Evolutionary conservation across 2,888 invertebrate species (phyloP).

Genomic region (Cosmorhoe ocellata): DNA sequence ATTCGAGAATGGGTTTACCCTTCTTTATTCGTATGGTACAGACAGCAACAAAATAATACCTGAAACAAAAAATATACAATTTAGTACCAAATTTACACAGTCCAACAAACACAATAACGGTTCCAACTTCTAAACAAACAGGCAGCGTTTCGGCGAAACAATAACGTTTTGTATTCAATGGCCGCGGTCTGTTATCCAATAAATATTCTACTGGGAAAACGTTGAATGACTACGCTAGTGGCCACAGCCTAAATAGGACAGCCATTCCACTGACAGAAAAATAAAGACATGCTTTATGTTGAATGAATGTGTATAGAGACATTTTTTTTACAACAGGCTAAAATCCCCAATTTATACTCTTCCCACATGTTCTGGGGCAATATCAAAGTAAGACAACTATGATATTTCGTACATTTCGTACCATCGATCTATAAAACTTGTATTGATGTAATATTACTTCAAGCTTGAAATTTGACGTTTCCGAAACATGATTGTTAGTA

Average conservation of each 20-base stretch:
- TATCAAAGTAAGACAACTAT: too few species aligned
- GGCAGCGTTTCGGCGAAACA: conserved; percentile 20
- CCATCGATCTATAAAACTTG: too few species aligned
- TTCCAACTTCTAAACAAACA: conserved; percentile 22
- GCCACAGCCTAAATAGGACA: conserved; percentile 1
- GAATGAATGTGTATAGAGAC: too few species aligned
- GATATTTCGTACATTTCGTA: too few species aligned
- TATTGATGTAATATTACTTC: too few species aligned
- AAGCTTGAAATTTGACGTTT: too few species aligned
- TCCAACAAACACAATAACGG: conserved; percentile 13
- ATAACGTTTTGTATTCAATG: conserved; percentile 38
- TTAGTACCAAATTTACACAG: conserved; percentile 13
- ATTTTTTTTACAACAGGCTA: too few species aligned
- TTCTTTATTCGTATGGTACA: background rate
- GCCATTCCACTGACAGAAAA: background rate
- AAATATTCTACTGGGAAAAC: conserved; percentile 49
- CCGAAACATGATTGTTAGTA: too few species aligned
- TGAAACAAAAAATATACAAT: conserved; percentile 37
- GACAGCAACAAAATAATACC: conserved; percentile 32
- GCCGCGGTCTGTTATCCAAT: conserved; percentile 36
- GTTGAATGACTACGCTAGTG: conserved; percentile 37
- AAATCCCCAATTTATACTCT: too few species aligned
- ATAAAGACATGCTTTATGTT: background rate
- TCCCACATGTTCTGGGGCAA: too few species aligned
- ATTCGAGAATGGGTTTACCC: too few species aligned